phyloP scores from a whole-genome alignment of 2,797 vertebrate species.

The Huso huso region DNA sequence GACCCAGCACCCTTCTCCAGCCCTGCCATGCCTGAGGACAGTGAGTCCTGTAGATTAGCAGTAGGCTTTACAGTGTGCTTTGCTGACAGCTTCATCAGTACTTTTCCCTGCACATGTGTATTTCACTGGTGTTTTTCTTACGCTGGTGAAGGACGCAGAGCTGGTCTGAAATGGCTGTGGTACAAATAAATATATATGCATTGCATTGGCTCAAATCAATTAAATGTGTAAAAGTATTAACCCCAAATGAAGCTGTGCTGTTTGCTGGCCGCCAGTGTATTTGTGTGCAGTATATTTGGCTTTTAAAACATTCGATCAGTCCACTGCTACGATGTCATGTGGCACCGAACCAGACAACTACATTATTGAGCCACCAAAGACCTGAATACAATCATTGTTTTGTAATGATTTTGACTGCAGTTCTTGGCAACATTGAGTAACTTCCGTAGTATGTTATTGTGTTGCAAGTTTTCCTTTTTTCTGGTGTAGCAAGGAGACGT shows the following conservation, averaged over 20 bases:
- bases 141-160: slow-evolving; percentile 20
- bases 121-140: slow-evolving; percentile 26
- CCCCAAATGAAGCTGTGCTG: too few relatives aligned
- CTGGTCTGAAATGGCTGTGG: slow-evolving; percentile 15
- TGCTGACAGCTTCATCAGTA: slow-evolving; percentile 38
- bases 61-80: slow-evolving; percentile 38
- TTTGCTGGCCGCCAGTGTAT: too few relatives aligned
- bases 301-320: too few relatives aligned
- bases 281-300: too few relatives aligned
- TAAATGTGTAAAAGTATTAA: neutral
- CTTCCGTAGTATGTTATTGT: neutral
- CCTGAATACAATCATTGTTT: too few relatives aligned
- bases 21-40: slow-evolving; percentile 33
- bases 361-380: too few relatives aligned
- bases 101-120: slow-evolving; percentile 14
- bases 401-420: too few relatives aligned
- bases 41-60: slow-evolving; percentile 29
- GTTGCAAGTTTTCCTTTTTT: slow-evolving; percentile 15
- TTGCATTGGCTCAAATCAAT: slow-evolving; percentile 15
- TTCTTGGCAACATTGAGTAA: neutral
- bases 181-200: slow-evolving; percentile 7
- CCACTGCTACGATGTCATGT: too few relatives aligned
- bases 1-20: neutral
- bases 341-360: too few relatives aligned
- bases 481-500: slow-evolving; percentile 25